Evolutionary conservation across 2,113 vertebrate genomes (phyloP), one percentile per base, ranked within the genome.

Genomic region (Xenopus borealis): DNA sequence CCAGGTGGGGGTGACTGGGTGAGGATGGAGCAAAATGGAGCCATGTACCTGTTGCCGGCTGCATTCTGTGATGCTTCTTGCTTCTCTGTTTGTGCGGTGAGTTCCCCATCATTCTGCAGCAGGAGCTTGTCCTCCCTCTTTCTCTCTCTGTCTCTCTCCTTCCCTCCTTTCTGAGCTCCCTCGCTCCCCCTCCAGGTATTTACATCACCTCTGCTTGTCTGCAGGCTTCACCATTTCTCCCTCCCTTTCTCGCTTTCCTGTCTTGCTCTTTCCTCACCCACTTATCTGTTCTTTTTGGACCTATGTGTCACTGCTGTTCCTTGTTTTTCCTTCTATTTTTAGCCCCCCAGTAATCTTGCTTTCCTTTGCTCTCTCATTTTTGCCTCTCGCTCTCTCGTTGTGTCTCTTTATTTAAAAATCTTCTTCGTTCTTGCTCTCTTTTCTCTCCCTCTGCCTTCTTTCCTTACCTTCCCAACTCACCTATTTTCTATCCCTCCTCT

Each of bases 51-150:
- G 74, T 76, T 76, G 74, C 74, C 46, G 74, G 74, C 74, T 76
- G 74, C 74, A 76, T 76, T 64, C 74, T 76, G 66, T 76, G 74
- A 69, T 76, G 74, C 66, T 76, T 76, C 59, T 76, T 76, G 74
- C 66, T 76, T 53, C 74, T 69, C 66, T 76, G 74, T 63, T 76
- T 76, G 59, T 76, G 74, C 74, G 74, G 74, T 69, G 74, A 76
- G 74, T 76, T 76, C 74, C 74, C 74, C 74, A 76, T 76, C 74
- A 76, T 76, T 69, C 74, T 76, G 74, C 74, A 70, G 74, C 74
- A 76, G 66, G 73, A 64, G 66, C 74, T n/a, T 20, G 74, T 76
- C 66, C 59, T 69, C 66, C 30, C 58, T 62, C 23, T 45, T 16
- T 45, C 19, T 67, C 46, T 61, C 19, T 27, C n/a, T 44, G 11